Conservation (phyloP, 2,888 invertebrate genomes). For the Phaedon cochleariae region DNA sequence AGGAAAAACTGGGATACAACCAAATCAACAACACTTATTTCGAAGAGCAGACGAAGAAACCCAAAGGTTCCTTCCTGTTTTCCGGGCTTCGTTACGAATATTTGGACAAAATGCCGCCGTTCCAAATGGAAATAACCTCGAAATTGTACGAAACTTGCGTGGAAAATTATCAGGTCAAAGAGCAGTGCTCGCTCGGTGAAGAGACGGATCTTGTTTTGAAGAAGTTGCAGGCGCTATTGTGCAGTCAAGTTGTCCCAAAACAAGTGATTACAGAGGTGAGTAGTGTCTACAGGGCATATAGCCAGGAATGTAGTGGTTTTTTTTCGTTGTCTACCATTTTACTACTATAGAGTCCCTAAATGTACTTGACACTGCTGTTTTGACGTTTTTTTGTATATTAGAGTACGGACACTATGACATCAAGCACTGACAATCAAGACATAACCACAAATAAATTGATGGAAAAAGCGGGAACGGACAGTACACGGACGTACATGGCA, state of each 20-base stretch:
- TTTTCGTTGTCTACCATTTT: too few species aligned
- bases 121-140: constrained; percentile 57
- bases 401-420: too few species aligned
- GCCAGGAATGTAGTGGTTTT: too few species aligned
- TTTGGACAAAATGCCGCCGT: constrained; percentile 65
- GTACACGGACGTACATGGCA: too few species aligned
- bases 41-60: constrained; percentile 42
- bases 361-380: too few species aligned
- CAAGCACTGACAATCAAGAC: too few species aligned
- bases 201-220: constrained; percentile 56
- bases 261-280: constrained; percentile 66
- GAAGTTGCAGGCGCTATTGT: constrained; percentile 68
- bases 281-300: too few species aligned
- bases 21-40: constrained; percentile 49
- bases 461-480: too few species aligned
- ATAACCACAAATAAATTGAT: too few species aligned
- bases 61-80: constrained; percentile 61
- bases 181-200: constrained; percentile 33
- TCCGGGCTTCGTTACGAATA: constrained; percentile 62
- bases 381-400: too few species aligned
- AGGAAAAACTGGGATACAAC: constrained; percentile 49
- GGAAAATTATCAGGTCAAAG: constrained; percentile 45
- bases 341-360: too few species aligned
- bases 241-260: constrained; percentile 65
- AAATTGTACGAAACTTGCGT: constrained; percentile 54